Conservation (phyloP, 2,888 invertebrate genomes). For the Pyrochroa serraticornis region DNA sequence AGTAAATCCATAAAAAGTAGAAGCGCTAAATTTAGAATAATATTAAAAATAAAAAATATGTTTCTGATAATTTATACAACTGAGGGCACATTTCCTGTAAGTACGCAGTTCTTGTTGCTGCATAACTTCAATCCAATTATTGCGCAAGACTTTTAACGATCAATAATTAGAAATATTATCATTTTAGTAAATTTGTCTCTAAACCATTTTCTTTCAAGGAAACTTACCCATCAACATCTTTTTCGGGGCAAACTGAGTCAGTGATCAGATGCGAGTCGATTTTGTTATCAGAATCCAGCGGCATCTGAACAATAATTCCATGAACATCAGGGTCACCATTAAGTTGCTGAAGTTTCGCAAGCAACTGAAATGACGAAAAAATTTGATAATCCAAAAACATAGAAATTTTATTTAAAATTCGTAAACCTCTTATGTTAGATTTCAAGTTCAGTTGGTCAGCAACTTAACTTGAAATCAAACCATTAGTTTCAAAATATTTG, state of each 20-base stretch:
- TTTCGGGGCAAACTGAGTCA: constrained; percentile 84
- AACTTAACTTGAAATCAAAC: too few relatives aligned
- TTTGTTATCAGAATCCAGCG: constrained; percentile 79
- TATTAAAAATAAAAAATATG: neutral
- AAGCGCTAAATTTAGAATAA: neutral
- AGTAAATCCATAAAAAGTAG: too few relatives aligned
- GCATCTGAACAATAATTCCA: constrained; percentile 97
- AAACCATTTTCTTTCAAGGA: neutral
- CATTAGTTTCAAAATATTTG: too few relatives aligned
- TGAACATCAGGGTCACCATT: constrained; percentile 86
- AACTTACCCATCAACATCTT: constrained; percentile 94
- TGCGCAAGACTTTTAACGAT: too few relatives aligned
- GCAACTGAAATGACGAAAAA: constrained; percentile 62
- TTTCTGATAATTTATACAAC: neutral
- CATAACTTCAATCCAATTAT: too few relatives aligned
- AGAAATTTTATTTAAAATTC: too few relatives aligned
- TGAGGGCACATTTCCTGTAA: neutral
- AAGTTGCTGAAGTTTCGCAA: constrained; percentile 72
- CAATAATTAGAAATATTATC: neutral
- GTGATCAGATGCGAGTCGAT: constrained; percentile 89
- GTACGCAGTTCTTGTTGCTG: neutral
- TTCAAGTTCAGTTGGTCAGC: too few relatives aligned
- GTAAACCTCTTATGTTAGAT: too few relatives aligned
- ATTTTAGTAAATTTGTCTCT: constrained; percentile 5
- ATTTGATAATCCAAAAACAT: neutral